These are phyloP conservation scores for Chelonoidis abingdonii DNA, from an alignment of 2,113 vertebrate genomes.

Conservation along the genomic window DNA sequence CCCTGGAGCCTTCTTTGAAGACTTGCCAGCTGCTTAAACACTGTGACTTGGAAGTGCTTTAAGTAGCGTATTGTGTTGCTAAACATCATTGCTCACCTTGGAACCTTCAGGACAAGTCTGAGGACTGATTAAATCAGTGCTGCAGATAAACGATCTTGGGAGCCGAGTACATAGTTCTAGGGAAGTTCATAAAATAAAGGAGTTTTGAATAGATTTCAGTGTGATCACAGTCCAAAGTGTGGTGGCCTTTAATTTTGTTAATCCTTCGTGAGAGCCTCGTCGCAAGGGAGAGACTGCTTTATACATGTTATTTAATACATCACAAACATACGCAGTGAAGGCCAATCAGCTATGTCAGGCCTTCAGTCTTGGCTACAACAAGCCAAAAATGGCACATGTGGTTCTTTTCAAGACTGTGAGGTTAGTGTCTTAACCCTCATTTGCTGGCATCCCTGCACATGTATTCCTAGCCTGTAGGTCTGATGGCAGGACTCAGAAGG, in stretches of 20 bases:
- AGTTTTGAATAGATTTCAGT: neutral
- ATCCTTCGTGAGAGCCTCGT: neutral
- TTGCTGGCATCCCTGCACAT: neutral
- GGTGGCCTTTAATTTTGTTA: conserved; percentile 40
- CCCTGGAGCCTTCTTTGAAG: neutral
- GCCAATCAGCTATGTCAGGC: conserved; percentile 3
- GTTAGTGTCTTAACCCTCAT: neutral
- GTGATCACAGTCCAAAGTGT: neutral
- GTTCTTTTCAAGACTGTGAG: neutral
- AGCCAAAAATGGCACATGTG: neutral
- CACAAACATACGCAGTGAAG: conserved; percentile 30
- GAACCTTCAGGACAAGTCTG: neutral
- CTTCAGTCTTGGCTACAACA: neutral
- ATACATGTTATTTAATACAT: conserved; percentile 4
- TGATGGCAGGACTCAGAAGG: neutral
- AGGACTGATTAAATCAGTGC: conserved; percentile 3
- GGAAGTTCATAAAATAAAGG: conserved; percentile 39
- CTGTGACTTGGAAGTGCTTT: neutral
- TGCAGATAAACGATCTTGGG: conserved; percentile 22
- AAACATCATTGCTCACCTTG: neutral
- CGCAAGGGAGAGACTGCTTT: conserved; percentile 14
- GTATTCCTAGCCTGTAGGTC: neutral
- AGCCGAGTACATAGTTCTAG: conserved; percentile 37
- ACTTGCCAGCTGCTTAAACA: neutral
- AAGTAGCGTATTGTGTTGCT: neutral